Conservation (phyloP, 2,797 vertebrate species). For the Chelon labrosus region DNA sequence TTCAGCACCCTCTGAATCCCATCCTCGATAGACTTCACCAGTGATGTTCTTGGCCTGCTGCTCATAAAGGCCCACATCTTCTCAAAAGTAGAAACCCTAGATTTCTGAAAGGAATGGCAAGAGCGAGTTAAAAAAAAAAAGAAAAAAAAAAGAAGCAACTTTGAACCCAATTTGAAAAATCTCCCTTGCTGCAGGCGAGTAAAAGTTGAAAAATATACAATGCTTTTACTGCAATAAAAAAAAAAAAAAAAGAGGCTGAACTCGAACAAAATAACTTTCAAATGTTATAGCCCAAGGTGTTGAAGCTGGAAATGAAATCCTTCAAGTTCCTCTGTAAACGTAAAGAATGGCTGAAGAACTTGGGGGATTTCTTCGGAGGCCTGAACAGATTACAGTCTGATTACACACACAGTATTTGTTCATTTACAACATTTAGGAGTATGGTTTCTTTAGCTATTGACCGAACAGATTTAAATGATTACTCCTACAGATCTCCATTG, state of each 20-base stretch:
- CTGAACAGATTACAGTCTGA: slow-evolving; percentile 5
- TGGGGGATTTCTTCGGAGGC: slow-evolving; percentile 31
- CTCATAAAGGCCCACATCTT: slow-evolving; percentile 99
- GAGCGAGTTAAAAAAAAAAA: neutral
- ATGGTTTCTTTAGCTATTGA: slow-evolving; percentile 27
- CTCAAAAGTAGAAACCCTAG: slow-evolving; percentile 98
- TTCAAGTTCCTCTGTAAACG: slow-evolving; percentile 21
- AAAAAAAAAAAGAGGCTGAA: slow-evolving; percentile 21
- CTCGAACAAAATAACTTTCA: slow-evolving; percentile 54
- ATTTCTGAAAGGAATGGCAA: slow-evolving; percentile 87
- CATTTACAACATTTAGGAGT: slow-evolving; percentile 42
- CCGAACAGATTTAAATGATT: slow-evolving; percentile 61
- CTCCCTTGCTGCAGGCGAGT: slow-evolving; percentile 26
- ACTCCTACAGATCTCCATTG: slow-evolving; percentile 46
- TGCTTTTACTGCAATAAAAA: slow-evolving; percentile 19
- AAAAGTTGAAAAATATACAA: slow-evolving; percentile 35
- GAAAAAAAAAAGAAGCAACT: neutral
- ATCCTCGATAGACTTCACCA: slow-evolving; percentile 97
- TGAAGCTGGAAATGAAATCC: slow-evolving; percentile 55
- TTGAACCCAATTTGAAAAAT: slow-evolving; percentile 47
- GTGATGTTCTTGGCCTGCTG: slow-evolving; percentile 93
- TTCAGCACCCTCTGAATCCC: slow-evolving; percentile 96
- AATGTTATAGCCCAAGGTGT: slow-evolving; percentile 39
- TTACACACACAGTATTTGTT: slow-evolving; percentile 15
- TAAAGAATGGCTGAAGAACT: slow-evolving; percentile 36